Conservation (phyloP, 1,140 invertebrate genomes). For the Subanguina moxae region DNA sequence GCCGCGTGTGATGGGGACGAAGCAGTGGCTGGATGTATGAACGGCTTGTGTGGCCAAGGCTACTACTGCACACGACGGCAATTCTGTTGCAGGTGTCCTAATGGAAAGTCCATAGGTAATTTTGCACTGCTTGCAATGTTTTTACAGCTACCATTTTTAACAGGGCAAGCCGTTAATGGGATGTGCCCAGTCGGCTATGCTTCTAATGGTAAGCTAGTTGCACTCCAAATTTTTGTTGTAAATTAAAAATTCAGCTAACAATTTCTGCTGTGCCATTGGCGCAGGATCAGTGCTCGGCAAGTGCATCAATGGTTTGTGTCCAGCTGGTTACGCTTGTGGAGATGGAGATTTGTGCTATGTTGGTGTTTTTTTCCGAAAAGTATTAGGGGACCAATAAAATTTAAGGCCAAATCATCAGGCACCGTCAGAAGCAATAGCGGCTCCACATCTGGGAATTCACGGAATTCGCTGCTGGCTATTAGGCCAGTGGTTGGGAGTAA, state of each 20-base stretch:
- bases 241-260: slow-evolving; percentile 3
- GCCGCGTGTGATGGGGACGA: slow-evolving; percentile 44
- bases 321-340: slow-evolving; percentile 20
- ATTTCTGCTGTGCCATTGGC: slow-evolving; percentile 24
- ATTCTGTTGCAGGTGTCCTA: slow-evolving; percentile 40
- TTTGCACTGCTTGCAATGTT: not conserved
- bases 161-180: slow-evolving; percentile 9
- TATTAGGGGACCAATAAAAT: too few species aligned
- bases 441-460: too few species aligned
- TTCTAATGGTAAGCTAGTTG: slow-evolving; percentile 7
- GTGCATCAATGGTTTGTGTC: slow-evolving; percentile 37
- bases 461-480: too few species aligned
- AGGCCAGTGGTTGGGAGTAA: too few species aligned
- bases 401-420: too few species aligned
- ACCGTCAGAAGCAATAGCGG: too few species aligned
- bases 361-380: not conserved
- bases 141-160: not conserved
- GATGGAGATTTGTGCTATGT: slow-evolving; percentile 4
- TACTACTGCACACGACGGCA: slow-evolving; percentile 33
- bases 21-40: slow-evolving; percentile 42
- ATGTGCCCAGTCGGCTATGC: slow-evolving; percentile 21
- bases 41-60: slow-evolving; percentile 43
- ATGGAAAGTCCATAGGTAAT: slow-evolving; percentile 30
- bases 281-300: slow-evolving; percentile 11
- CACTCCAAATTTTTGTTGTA: not conserved